A percentile compares a stretch with the other conserved stretches of the same genome.
phyloP scores from a whole-genome alignment of 2,797 vertebrate species.

The Diglossa cyanea region DNA sequence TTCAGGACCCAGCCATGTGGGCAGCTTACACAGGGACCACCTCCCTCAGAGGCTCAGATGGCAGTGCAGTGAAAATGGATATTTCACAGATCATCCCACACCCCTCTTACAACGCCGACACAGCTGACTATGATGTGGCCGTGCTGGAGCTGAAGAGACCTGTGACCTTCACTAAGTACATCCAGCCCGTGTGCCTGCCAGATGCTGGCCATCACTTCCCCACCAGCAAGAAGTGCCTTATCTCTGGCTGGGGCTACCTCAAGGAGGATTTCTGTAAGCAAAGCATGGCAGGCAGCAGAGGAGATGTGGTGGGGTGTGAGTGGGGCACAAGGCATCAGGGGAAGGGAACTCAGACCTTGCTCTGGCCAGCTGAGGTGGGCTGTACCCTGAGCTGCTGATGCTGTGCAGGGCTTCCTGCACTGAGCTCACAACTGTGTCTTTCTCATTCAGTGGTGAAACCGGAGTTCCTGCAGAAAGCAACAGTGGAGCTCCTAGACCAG shows the following conservation, averaged over 20 bases:
- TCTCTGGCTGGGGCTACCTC: constrained; percentile 94
- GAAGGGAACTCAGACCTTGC: accelerated
- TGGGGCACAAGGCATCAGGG: accelerated
- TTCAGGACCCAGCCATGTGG: constrained; percentile 77
- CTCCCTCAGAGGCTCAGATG: constrained; percentile 75
- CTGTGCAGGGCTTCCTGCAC: not conserved
- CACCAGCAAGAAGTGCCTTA: constrained; percentile 84
- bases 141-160: constrained; percentile 86
- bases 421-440: accelerated
- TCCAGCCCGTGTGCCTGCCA: constrained; percentile 91
- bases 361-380: not conserved
- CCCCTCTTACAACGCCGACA: constrained; percentile 82
- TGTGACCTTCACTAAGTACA: constrained; percentile 76
- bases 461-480: constrained; percentile 87
- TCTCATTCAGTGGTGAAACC: constrained; percentile 78
- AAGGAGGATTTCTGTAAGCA: constrained; percentile 83
- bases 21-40: constrained; percentile 84
- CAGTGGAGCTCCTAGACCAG: constrained; percentile 91
- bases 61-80: constrained; percentile 65
- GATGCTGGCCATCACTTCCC: constrained; percentile 81
- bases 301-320: not conserved
- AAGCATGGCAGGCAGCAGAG: too few species aligned
- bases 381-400: not conserved
- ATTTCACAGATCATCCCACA: constrained; percentile 83
- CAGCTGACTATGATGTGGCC: constrained; percentile 86